Conservation (phyloP, 2,113 vertebrate species). For the Mionectes macconnelli region DNA sequence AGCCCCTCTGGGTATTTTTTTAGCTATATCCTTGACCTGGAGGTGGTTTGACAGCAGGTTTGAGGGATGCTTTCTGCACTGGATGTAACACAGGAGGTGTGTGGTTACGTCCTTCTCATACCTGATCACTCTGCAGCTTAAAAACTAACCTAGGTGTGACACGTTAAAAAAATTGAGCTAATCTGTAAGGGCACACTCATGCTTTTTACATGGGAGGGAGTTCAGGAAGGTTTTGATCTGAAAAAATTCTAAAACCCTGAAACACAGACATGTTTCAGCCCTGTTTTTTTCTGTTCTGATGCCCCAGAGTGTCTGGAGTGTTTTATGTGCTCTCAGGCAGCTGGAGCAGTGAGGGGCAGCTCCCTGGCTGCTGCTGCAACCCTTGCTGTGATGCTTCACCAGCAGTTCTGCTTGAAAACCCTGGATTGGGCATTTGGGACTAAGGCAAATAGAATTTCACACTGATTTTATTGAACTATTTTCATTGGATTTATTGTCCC, state of each 20-base stretch:
- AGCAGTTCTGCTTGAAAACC: neutral
- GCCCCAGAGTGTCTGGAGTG: neutral
- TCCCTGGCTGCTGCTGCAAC: neutral
- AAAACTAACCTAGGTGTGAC: neutral
- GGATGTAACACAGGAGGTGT: neutral
- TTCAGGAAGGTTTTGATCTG: neutral
- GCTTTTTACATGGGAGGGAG: neutral
- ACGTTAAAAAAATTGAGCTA: fast-evolving
- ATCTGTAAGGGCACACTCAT: neutral
- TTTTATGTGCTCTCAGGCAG: neutral
- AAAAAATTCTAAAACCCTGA: fast-evolving
- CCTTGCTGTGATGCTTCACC: neutral
- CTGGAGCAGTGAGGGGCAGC: neutral
- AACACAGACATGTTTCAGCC: neutral
- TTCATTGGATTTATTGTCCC: neutral
- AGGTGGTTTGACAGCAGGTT: neutral
- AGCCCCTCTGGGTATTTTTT: neutral
- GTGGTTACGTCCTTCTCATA: neutral
- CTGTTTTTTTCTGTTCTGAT: neutral
- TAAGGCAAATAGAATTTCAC: neutral
- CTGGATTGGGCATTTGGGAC: neutral
- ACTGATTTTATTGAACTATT: neutral
- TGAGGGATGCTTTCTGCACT: neutral
- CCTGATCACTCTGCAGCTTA: neutral
- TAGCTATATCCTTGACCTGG: neutral